Conservation (phyloP, 1,140 invertebrate species). For the Archivesica marissinica region DNA sequence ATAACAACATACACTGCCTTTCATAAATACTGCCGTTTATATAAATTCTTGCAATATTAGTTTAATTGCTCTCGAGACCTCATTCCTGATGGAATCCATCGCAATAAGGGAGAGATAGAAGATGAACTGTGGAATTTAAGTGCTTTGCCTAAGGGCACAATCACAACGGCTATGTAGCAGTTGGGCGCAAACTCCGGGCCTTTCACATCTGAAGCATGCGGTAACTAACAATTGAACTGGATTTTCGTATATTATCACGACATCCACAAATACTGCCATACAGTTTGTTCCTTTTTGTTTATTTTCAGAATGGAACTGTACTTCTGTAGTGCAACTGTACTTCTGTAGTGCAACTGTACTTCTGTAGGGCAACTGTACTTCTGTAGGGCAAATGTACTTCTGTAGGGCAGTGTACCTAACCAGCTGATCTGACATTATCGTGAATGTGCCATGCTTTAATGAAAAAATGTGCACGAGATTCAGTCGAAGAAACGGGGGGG, state of each 20-base stretch:
- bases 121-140: too few relatives aligned
- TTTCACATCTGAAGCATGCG: too few relatives aligned
- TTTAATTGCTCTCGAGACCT: too few relatives aligned
- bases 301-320: not conserved
- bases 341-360: not conserved
- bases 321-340: not conserved
- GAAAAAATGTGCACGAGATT: not conserved
- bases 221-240: too few relatives aligned
- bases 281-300: too few relatives aligned
- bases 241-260: too few relatives aligned
- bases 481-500: not conserved
- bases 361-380: not conserved
- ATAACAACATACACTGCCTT: slow-evolving; percentile 32
- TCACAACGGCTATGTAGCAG: too few relatives aligned
- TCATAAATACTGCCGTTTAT: slow-evolving; percentile 1
- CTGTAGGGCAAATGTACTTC: not conserved
- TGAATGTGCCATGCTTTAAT: not conserved
- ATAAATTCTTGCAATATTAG: not conserved
- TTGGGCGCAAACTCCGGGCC: too few relatives aligned
- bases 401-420: slow-evolving; percentile 16
- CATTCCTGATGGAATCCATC: too few relatives aligned
- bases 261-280: too few relatives aligned
- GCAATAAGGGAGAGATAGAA: too few relatives aligned
- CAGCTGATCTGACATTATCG: not conserved
- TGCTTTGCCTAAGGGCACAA: too few relatives aligned